Evolutionary conservation across 2,797 vertebrate genomes (phyloP), one percentile per base, ranked within the genome.

Genomic region (Thalassophryne amazonica): DNA sequence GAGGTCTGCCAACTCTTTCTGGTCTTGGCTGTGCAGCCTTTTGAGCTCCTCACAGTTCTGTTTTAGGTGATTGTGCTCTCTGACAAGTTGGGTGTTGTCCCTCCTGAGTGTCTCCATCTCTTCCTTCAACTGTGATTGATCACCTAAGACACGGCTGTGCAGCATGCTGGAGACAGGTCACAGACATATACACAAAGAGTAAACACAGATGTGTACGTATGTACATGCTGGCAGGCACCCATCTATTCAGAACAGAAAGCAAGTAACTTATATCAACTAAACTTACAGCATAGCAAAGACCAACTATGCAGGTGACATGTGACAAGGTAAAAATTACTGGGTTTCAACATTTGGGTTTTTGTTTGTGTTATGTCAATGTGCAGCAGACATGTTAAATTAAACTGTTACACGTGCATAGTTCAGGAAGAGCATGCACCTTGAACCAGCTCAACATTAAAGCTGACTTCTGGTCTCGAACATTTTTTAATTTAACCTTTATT

Each of bases 41-140:
- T 93, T 92, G 54, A 99, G 94, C 73, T 99, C 96, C 84, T 98
- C 95, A 19, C 95, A 99, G 0, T 87, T 95, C 87, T 98, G 96
- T 75, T 98, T 93, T 8, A 98, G 90, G 66, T 97, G 94, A 57
- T 95, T 97, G 67, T 96, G 94, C 31, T 99, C 95, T 36, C 95
- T 76, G 42, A 95, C 90, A 36, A 99, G 75, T 80, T 96, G 94
- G 0, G 90, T 78, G 1, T 95, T 94, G 54, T 98, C 95, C 79
- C 93, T 92, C 80, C 93, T 92, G 77, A 97, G 66, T 31, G 88
- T 91, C 60, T 98, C 96, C 91, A 96, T 87, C 48, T 99, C 96
- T 63, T 99, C 97, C 84, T 97, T 98, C 60, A 97, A 77, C 85
- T 95, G 95, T 0, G 93, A 89, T 88, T 99, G 97, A 67, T 99